Base-by-base conservation (phyloP, 2,888 invertebrate genomes). In the Drosophila ustulata region DNA sequence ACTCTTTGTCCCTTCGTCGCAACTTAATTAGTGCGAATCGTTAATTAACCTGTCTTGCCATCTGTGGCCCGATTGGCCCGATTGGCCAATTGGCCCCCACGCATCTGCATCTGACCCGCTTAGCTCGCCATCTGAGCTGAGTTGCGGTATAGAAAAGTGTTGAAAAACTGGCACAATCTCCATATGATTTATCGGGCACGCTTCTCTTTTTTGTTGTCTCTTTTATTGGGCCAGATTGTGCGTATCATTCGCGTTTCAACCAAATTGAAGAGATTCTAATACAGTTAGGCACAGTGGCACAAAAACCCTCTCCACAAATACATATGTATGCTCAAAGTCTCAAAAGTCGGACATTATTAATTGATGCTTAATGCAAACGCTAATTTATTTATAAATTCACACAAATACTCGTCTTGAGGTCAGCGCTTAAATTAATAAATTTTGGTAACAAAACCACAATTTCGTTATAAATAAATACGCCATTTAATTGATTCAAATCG, bases 81-180 rank as follows among this genome's bases (percentile, higher is more conserved):
- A 82, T 75, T 79, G 78, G 86, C 87, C 87, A 87, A 82, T 75
- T 79, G 78, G 86, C 87, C 87, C 78, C 80, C 81, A 80, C 87
- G 87, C 81, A 83, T 70, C 84, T 63, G 74, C 71, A 75, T 64
- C 67, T 86, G 88, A 82, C 82, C 82, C 79, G 85, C 62, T 81
- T 82, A 57, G 55, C 72, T 23, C 45, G 28, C 47, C 50, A 4
- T 34, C 23, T 11, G 26, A 63, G 2, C 4, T 6, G 30, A 52
- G 51, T 62, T 52, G 47, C 63, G 58, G 37, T 45, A 45, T 45
- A 55, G 66, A 30, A 41, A 39, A 43, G 49, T 47, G 55, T 56
- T 57, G 23, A 34, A 6, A 51, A 56, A 49, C 58, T 58, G 23
- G 59, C 45, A 47, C 63, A 71, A 55, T 55, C 58, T 55, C 58